These are phyloP conservation scores for Tyrannus savana DNA, from an alignment of 2,113 vertebrate species.

Conservation along the genomic window DNA sequence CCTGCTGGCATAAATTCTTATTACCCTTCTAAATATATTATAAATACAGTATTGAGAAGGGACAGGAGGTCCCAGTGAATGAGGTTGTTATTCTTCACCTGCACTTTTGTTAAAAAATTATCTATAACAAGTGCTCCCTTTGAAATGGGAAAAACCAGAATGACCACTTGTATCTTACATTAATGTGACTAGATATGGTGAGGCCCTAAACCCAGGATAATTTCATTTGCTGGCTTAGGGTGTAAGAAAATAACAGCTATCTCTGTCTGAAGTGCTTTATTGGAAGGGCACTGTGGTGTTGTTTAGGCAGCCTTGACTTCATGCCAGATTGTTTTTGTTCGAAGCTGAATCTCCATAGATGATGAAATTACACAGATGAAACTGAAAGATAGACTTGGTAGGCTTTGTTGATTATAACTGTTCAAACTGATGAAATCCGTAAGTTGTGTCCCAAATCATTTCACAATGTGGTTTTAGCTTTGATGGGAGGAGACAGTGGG, in stretches of 20 bases:
- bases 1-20: neutral
- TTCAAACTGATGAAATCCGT: neutral
- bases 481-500: neutral
- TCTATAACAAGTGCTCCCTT: neutral
- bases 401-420: neutral
- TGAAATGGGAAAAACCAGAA: neutral
- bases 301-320: neutral
- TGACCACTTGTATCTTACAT: neutral
- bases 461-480: neutral
- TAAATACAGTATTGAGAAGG: neutral
- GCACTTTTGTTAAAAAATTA: neutral
- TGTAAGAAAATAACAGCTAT: neutral
- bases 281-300: neutral
- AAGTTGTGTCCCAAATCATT: neutral
- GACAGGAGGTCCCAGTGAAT: neutral
- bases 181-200: neutral
- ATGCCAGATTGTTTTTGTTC: neutral
- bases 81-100: neutral
- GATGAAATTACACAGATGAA: neutral
- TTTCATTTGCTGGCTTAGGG: neutral
- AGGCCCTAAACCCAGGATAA: neutral
- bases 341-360: neutral
- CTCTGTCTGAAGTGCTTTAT: neutral
- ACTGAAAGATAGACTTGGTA: neutral
- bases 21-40: neutral